A percentile compares a stretch with the other conserved stretches of the same genome.
Evolutionary conservation across 2,888 invertebrate species (phyloP).

Genomic region (Amphiduros pacificus): DNA sequence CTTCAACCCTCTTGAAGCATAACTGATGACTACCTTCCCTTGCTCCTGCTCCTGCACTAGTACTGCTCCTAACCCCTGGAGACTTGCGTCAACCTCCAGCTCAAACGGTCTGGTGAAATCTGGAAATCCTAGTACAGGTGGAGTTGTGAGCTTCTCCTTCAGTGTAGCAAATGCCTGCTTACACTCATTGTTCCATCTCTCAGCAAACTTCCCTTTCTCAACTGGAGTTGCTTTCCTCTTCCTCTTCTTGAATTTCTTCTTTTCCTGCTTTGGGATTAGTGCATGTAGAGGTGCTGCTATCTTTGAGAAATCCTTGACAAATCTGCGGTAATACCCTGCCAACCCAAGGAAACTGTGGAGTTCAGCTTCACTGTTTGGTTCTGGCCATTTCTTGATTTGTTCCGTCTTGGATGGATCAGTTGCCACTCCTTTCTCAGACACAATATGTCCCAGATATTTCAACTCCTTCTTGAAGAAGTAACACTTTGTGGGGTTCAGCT

Average conservation of each 20-base stretch:
- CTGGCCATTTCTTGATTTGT: constrained; percentile 1
- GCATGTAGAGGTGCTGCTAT: constrained; percentile 3
- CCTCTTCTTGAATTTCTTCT: not conserved
- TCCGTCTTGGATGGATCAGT: constrained; percentile 16
- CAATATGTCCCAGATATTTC: constrained; percentile 17
- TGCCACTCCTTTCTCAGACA: constrained; percentile 1
- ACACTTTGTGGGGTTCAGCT: constrained; percentile 35
- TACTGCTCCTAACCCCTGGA: constrained; percentile 9
- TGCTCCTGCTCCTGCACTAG: constrained; percentile 12
- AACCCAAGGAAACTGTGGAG: constrained; percentile 13
- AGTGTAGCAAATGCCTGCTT: constrained; percentile 4
- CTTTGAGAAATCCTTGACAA: constrained; percentile 9
- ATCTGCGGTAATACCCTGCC: constrained; percentile 15
- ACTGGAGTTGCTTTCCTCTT: not conserved
- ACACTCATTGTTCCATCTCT: constrained; percentile 15
- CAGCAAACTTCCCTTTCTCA: not conserved
- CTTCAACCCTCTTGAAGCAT: constrained; percentile 5
- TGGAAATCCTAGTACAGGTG: constrained; percentile 23
- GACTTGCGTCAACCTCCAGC: constrained; percentile 18
- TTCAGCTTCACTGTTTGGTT: constrained; percentile 3
- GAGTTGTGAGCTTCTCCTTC: constrained; percentile 1
- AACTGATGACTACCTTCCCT: constrained; percentile 9
- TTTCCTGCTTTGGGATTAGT: not conserved
- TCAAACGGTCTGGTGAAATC: not conserved
- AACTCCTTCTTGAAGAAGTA: constrained; percentile 18